Evolutionary conservation across 2,113 vertebrate species (phyloP), one percentile per base, ranked within the genome.

Genomic region (Cercocebus atys): DNA sequence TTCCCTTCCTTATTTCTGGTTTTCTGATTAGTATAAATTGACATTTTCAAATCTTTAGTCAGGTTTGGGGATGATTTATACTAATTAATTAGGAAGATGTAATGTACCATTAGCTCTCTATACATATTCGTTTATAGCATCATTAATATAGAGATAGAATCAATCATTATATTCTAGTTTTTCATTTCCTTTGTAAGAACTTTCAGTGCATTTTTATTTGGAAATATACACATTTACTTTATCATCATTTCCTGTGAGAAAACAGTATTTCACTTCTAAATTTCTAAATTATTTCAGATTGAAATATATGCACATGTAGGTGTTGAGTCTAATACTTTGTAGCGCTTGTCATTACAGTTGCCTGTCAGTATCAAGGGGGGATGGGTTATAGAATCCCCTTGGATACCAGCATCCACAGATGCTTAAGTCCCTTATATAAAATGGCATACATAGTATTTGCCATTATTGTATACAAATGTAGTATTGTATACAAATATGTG

Each of bases 11-110:
- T 94, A 0, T 97, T 97, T 98, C 93, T 82, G 97, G 81, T 98
- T 38, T 96, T 94, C 57, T 97, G 88, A 47, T 98, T 98, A 97
- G 88, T 94, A 93, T 89, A 98, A 97, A 97, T 96, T 98, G 88
- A 97, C 96, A 97, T 97, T 98, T 98, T 80, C 84, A 98, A 57
- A 86, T n/a, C 20, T 94, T 13, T 80, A 68, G 2, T 76, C 70
- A 59, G 38, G 25, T 78, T 90, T 93, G 90, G 35, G 25, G 17
- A 59, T 93, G 68, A 70, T 84, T 81, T 76, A 8, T 79, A 47
- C 30, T 95, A 80, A 89, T 88, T 64, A 94, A 89, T 87, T 79
- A 81, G 57, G 52, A 75, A 83, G 35, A 64, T 59, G 82, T 85
- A 86, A 64, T 89, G 27, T 1, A 45, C 13, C 59, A 27, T 82